These are phyloP conservation scores for Syritta pipiens DNA, from an alignment of 2,888 invertebrate species.

Conservation along the genomic window DNA sequence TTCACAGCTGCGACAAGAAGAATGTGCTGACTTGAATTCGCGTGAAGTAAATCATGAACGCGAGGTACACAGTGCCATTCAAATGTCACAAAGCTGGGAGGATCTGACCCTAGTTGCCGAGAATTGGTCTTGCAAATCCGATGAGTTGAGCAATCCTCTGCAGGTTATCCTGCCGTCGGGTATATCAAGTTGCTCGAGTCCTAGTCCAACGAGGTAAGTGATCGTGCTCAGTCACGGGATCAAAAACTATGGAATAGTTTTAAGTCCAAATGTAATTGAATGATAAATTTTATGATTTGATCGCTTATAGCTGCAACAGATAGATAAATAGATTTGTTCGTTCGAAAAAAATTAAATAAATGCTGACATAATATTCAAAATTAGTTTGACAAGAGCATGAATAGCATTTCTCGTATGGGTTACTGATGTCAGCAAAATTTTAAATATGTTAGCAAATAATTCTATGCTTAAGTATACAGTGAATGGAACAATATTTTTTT, in stretches of 20 bases:
- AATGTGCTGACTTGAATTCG: conserved; percentile 90
- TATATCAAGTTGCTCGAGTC: conserved; percentile 81
- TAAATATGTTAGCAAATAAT: too few relatives aligned
- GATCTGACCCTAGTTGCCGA: conserved; percentile 88
- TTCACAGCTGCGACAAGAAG: conserved; percentile 92
- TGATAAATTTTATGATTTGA: too few relatives aligned
- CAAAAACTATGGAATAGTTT: not conserved
- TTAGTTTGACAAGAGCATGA: too few relatives aligned
- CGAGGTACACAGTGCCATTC: conserved; percentile 93
- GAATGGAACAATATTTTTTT: too few relatives aligned
- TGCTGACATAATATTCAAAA: not conserved
- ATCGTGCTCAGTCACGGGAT: not conserved
- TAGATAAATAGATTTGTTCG: not conserved
- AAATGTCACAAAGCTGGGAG: conserved; percentile 97
- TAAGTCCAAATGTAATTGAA: not conserved
- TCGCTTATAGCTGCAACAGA: not conserved
- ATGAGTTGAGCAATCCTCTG: conserved; percentile 78
- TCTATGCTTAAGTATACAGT: too few relatives aligned
- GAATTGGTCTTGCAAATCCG: conserved; percentile 83
- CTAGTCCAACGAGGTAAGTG: conserved; percentile 82
- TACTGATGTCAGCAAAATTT: too few relatives aligned
- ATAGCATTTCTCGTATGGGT: too few relatives aligned
- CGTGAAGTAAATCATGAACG: conserved; percentile 95
- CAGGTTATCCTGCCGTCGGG: conserved; percentile 80
- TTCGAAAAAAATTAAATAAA: too few relatives aligned